phyloP scores from a whole-genome alignment of 2,888 invertebrate species.

The Fissipunctia ypsillon region DNA sequence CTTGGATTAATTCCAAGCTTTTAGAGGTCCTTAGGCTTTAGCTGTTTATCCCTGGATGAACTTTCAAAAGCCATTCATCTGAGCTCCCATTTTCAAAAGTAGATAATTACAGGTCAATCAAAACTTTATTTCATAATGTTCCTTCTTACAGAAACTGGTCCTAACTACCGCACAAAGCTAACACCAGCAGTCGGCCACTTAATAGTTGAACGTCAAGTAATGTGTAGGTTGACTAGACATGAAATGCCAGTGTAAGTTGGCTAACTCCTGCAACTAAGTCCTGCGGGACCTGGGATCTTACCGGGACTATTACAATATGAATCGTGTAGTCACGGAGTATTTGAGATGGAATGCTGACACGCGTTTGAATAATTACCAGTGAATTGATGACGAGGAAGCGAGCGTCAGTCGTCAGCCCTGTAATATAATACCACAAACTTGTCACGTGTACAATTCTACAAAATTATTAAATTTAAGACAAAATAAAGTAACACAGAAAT shows the following conservation, averaged over 20 bases:
- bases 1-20: not conserved
- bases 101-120: not conserved
- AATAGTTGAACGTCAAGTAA: constrained; percentile 30
- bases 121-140: not conserved
- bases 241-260: constrained; percentile 46
- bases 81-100: not conserved
- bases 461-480: no score
- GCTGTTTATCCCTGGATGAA: not conserved
- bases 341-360: constrained; percentile 16
- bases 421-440: no score
- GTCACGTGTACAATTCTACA: no score
- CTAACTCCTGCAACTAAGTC: constrained; percentile 47
- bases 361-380: no score
- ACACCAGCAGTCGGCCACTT: constrained; percentile 20
- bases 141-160: not conserved
- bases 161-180: not conserved
- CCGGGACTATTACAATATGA: constrained; percentile 40
- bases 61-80: not conserved
- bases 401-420: no score
- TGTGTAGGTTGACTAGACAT: constrained; percentile 36
- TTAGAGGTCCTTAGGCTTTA: not conserved
- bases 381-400: no score
- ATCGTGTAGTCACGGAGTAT: constrained; percentile 29
- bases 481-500: no score
- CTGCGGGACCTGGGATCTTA: constrained; percentile 33